Conservation (phyloP, 2,888 invertebrate species). For the Lampropteryx suffumata region DNA sequence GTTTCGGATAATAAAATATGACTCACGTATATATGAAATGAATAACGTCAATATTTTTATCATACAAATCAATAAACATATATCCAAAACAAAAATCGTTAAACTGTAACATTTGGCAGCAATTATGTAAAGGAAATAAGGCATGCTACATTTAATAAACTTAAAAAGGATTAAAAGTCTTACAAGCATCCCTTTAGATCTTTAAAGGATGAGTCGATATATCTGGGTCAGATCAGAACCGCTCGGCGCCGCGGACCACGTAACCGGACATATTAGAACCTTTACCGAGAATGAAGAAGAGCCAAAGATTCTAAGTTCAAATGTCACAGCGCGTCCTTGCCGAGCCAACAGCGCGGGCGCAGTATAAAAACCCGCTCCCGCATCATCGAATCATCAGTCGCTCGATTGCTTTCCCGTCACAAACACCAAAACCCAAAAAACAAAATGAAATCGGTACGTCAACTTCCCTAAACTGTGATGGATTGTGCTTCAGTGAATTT, state of each 20-base stretch:
- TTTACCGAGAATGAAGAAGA: slow-evolving; percentile 43
- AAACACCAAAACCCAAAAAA: slow-evolving; percentile 44
- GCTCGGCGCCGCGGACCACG: slow-evolving; percentile 15
- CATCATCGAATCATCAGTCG: slow-evolving; percentile 66
- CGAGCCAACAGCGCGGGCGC: slow-evolving; percentile 41
- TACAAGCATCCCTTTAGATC: slow-evolving; percentile 1
- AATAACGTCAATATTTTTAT: too few species aligned
- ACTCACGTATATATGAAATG: too few species aligned
- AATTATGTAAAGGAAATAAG: too few species aligned
- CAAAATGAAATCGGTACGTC: slow-evolving; percentile 80
- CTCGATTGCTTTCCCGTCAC: slow-evolving; percentile 55
- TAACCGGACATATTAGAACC: slow-evolving; percentile 60
- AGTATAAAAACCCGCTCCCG: slow-evolving; percentile 59
- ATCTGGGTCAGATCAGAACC: slow-evolving; percentile 14
- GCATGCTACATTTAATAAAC: too few species aligned
- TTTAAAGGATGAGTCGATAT: slow-evolving; percentile 2
- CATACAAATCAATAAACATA: too few species aligned
- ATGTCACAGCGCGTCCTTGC: slow-evolving; percentile 77
- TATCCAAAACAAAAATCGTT: too few species aligned
- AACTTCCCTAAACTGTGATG: slow-evolving; percentile 10
- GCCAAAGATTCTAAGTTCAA: slow-evolving; percentile 73
- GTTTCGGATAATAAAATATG: too few species aligned
- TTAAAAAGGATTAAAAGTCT: too few species aligned
- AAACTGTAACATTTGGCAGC: too few species aligned
- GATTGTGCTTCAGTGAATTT: slow-evolving; percentile 6